Conservation (phyloP, 2,797 vertebrate genomes). For the Brachyrhaphis roseni region DNA sequence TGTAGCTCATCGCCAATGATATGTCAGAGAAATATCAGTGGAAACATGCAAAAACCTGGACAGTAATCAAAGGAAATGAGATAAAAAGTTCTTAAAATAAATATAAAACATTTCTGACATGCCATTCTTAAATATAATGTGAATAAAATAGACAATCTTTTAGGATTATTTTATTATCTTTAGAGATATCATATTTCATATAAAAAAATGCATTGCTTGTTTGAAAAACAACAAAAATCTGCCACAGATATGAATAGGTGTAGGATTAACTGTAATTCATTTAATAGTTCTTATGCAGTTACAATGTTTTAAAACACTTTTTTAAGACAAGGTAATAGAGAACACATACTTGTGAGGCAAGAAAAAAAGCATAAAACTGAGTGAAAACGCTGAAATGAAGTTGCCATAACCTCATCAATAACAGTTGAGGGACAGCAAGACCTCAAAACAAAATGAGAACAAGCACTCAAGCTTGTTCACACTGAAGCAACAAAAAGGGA, state of each 20-base stretch:
- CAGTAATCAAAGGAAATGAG: neutral
- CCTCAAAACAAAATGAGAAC: constrained; percentile 59
- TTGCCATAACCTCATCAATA: constrained; percentile 48
- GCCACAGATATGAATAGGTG: neutral
- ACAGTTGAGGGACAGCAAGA: constrained; percentile 48
- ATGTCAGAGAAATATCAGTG: neutral
- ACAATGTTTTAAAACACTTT: neutral
- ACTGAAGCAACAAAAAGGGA: constrained; percentile 9
- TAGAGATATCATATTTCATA: neutral
- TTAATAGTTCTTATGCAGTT: neutral
- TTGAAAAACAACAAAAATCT: neutral
- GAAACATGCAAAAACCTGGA: neutral
- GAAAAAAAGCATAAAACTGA: neutral
- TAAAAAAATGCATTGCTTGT: neutral
- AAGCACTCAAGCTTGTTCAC: constrained; percentile 47
- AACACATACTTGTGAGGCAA: neutral
- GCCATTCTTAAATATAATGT: neutral
- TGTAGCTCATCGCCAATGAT: neutral
- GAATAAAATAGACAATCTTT: neutral
- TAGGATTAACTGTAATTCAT: neutral
- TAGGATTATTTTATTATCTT: neutral
- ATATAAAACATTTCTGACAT: neutral
- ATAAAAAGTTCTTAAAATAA: neutral
- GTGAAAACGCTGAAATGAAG: constrained; percentile 17
- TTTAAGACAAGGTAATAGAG: neutral